These are phyloP conservation scores for Musca vetustissima DNA, from an alignment of 1,140 invertebrate genomes.

Conservation along the genomic window DNA sequence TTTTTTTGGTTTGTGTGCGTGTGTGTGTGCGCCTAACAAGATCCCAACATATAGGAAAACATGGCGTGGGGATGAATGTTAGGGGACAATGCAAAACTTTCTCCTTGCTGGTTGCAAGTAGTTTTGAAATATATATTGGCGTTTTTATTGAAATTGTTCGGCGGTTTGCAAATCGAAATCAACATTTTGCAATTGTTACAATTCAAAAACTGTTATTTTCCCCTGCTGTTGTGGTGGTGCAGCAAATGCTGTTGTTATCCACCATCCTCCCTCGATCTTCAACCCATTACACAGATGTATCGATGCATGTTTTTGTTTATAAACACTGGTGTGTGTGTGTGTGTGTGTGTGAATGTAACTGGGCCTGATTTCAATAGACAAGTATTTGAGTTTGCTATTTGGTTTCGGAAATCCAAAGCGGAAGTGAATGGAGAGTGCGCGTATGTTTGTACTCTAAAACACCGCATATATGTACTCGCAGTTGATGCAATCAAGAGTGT, in stretches of 20 bases:
- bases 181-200: slow-evolving; percentile 20
- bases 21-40: not conserved
- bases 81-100: not conserved
- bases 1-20: too few species aligned
- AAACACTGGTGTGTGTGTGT: too few species aligned
- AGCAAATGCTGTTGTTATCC: not conserved
- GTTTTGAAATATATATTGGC: slow-evolving; percentile 22
- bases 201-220: not conserved
- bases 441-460: not conserved
- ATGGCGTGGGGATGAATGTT: not conserved
- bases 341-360: too few species aligned
- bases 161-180: slow-evolving; percentile 22
- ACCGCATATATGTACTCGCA: not conserved
- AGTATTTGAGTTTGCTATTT: too few species aligned
- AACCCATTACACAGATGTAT: too few species aligned
- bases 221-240: not conserved
- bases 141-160: slow-evolving; percentile 21
- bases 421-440: too few species aligned
- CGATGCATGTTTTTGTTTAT: too few species aligned
- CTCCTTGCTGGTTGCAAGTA: not conserved
- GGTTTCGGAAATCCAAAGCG: too few species aligned
- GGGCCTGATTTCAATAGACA: too few species aligned
- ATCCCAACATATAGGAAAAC: not conserved
- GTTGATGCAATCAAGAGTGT: slow-evolving; percentile 18
- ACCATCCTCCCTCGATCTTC: not conserved